A percentile compares a stretch with the other conserved stretches of the same genome.
These are phyloP conservation scores for Apoda limacodes DNA, from an alignment of 2,888 invertebrate species.

Conservation along the genomic window DNA sequence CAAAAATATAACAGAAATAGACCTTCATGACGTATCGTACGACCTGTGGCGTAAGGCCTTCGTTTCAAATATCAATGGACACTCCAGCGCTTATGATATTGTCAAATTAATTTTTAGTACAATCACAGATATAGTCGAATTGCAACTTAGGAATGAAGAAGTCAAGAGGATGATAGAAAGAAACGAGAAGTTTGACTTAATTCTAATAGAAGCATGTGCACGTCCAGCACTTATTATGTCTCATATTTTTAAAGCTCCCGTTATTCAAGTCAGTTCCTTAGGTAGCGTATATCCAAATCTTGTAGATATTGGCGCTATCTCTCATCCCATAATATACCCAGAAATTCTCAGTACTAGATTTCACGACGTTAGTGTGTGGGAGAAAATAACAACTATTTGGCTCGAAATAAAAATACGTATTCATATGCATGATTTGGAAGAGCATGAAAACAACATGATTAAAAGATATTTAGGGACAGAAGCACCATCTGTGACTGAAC, in stretches of 20 bases:
- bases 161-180: constrained; percentile 21
- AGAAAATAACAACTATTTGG: constrained; percentile 16
- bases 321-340: constrained; percentile 23
- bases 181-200: constrained; percentile 19
- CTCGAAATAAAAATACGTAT: constrained; percentile 2
- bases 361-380: constrained; percentile 21
- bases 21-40: constrained; percentile 31
- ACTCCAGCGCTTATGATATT: constrained; percentile 12
- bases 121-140: constrained; percentile 12
- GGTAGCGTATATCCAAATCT: constrained; percentile 13
- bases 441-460: constrained; percentile 14
- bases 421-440: constrained; percentile 1
- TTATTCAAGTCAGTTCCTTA: constrained; percentile 21
- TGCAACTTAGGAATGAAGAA: constrained; percentile 19
- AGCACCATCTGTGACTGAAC: constrained; percentile 18
- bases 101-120: constrained; percentile 4
- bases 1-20: constrained; percentile 43
- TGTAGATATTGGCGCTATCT: constrained; percentile 18
- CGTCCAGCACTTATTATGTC: constrained; percentile 16
- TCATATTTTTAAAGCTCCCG: constrained; percentile 20
- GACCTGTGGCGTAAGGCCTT: constrained; percentile 16
- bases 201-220: constrained; percentile 20
- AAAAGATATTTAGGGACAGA: constrained; percentile 11
- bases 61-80: constrained; percentile 6
- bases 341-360: constrained; percentile 16